Conservation (phyloP, 2,888 invertebrate genomes). For the Pristionchus entomophagus region DNA sequence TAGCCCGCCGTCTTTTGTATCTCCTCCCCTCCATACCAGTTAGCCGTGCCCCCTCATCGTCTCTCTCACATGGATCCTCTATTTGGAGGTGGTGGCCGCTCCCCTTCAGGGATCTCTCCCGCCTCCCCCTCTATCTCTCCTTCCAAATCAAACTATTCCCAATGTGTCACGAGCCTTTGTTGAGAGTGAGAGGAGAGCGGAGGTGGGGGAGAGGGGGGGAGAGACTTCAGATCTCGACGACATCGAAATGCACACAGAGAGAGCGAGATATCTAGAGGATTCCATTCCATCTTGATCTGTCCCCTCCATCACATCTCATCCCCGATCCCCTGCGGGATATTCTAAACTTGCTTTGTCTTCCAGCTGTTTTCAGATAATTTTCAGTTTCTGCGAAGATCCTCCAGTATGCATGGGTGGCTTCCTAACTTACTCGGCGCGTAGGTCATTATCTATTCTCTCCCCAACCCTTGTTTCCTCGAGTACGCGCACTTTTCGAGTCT, state of each 20-base stretch:
- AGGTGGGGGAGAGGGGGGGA: no score
- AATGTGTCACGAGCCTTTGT: slow-evolving; percentile 47
- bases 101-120: slow-evolving; percentile 3
- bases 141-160: slow-evolving; percentile 46
- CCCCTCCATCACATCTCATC: slow-evolving; percentile 1
- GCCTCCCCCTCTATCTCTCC: background rate
- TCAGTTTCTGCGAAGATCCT: no score
- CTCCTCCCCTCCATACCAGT: background rate
- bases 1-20: background rate
- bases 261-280: slow-evolving; percentile 11
- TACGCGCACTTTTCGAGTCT: slow-evolving; percentile 21
- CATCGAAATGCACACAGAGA: slow-evolving; percentile 26
- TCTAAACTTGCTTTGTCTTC: background rate
- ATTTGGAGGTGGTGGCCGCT: slow-evolving; percentile 39
- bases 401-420: background rate
- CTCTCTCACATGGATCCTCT: background rate
- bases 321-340: background rate
- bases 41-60: background rate
- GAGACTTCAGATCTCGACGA: slow-evolving; percentile 37
- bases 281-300: slow-evolving; percentile 38
- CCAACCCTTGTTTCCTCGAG: background rate
- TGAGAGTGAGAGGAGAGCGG: background rate
- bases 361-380: no score
- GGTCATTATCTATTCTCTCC: background rate
- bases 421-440: slow-evolving; percentile 15